Evolutionary conservation across 2,888 invertebrate genomes (phyloP).

Genomic region (Notodonta ziczac): DNA sequence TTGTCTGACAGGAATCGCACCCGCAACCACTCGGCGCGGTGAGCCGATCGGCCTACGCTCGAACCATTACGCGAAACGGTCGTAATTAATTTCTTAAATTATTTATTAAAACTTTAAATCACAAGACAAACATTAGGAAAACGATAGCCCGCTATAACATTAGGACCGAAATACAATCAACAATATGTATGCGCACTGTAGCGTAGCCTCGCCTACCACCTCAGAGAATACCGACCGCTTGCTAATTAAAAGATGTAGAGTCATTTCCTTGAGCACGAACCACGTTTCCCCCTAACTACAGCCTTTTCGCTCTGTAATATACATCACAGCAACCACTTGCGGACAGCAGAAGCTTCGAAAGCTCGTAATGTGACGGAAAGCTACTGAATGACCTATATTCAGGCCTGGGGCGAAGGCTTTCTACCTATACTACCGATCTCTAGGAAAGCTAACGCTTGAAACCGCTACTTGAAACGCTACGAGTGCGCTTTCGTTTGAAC

Average conservation of each 20-base stretch:
- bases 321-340: conserved; percentile 36
- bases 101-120: no score
- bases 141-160: no score
- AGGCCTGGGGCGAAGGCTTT: conserved; percentile 55
- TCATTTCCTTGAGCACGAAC: conserved; percentile 11
- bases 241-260: conserved; percentile 3
- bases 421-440: conserved; percentile 31
- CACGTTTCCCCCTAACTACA: conserved; percentile 31
- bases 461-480: conserved; percentile 23
- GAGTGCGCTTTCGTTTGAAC: neutral
- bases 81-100: no score
- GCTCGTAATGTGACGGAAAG: conserved; percentile 49
- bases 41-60: no score
- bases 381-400: conserved; percentile 4
- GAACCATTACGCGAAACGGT: no score
- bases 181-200: no score
- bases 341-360: conserved; percentile 53
- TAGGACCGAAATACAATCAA: no score
- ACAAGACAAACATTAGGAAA: no score
- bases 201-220: no score
- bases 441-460: conserved; percentile 33
- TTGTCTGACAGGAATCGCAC: no score
- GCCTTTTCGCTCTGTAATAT: conserved; percentile 30
- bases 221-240: no score
- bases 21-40: no score